Evolutionary conservation across 2,888 invertebrate genomes (phyloP).

Genomic region (Xylota segnis): DNA sequence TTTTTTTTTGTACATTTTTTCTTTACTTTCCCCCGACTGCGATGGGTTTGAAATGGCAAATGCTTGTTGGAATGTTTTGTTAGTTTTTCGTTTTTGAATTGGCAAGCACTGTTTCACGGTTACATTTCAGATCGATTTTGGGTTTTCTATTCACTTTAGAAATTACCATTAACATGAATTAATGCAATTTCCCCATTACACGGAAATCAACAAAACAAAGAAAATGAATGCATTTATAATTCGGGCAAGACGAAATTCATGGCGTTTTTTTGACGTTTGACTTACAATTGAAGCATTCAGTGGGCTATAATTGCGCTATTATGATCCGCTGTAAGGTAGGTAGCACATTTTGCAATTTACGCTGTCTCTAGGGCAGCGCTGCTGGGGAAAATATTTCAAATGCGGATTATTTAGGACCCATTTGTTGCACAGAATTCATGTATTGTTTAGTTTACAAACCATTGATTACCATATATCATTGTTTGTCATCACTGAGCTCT

Average conservation of each 20-base stretch:
- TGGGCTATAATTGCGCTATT: background rate
- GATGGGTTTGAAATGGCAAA: conserved; percentile 44
- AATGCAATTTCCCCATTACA: conserved; percentile 25
- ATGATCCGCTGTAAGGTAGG: background rate
- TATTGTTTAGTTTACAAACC: too few species aligned
- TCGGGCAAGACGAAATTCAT: conserved; percentile 40
- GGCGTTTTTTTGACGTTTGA: conserved; percentile 50
- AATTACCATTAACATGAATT: background rate
- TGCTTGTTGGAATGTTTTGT: conserved; percentile 65
- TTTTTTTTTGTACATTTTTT: conserved; percentile 48
- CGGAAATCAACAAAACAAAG: conserved; percentile 69
- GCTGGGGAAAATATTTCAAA: too few species aligned
- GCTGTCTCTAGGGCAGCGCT: background rate
- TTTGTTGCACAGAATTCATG: too few species aligned
- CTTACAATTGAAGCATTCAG: conserved; percentile 31
- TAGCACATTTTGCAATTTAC: too few species aligned
- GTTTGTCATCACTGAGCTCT: too few species aligned
- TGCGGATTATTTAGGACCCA: too few species aligned
- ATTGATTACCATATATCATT: too few species aligned
- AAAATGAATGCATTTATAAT: conserved; percentile 53
- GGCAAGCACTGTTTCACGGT: conserved; percentile 13
- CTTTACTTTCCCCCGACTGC: conserved; percentile 41
- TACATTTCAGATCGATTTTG: conserved; percentile 38
- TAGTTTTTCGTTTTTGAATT: conserved; percentile 27
- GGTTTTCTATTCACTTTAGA: conserved; percentile 1